Conservation (phyloP, 2,797 vertebrate genomes). For the Loriculus beryllinus region DNA sequence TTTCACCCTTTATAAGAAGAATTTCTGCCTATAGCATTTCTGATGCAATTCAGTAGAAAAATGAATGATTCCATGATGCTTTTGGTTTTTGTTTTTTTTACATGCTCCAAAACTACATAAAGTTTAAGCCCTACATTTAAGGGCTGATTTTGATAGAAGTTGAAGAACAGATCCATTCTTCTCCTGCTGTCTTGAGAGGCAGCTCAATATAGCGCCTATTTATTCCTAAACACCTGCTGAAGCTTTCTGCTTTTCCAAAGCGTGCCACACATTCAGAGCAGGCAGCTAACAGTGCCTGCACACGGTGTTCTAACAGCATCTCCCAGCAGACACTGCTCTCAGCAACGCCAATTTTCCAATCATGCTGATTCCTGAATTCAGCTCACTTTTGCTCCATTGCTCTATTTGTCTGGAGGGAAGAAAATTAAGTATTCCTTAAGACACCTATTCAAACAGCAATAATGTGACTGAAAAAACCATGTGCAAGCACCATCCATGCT, state of each 20-base stretch:
- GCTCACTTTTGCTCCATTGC: not conserved
- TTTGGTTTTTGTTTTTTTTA: not conserved
- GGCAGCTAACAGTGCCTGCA: conserved; percentile 16
- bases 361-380: not conserved
- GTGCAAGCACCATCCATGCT: not conserved
- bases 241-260: not conserved
- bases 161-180: not conserved
- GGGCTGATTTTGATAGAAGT: not conserved
- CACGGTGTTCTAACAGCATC: not conserved
- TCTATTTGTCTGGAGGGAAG: not conserved
- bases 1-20: not conserved
- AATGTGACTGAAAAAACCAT: not conserved
- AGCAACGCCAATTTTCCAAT: not conserved
- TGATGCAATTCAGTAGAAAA: not conserved
- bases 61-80: not conserved
- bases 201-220: not conserved
- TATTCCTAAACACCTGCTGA: not conserved
- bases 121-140: not conserved
- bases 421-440: not conserved
- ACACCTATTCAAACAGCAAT: not conserved
- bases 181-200: not conserved
- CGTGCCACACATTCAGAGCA: not conserved
- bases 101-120: not conserved
- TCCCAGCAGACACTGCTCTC: not conserved
- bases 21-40: not conserved